phyloP scores from a whole-genome alignment of 1,140 invertebrate species.

The Rhyacophila brunnea region DNA sequence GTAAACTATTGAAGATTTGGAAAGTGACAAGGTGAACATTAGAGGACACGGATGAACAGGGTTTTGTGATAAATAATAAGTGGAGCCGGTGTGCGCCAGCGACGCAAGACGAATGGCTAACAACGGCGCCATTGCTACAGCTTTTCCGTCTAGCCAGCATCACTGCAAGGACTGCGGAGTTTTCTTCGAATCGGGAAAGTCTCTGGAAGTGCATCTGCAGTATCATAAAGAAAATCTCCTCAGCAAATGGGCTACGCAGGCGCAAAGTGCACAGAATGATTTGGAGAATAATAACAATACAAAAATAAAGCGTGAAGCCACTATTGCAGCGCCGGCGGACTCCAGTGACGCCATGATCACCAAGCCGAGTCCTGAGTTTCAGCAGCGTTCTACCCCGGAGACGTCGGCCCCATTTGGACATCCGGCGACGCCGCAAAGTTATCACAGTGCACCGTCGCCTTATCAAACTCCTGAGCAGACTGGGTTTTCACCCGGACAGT shows the following conservation, averaged over 20 bases:
- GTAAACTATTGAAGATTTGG: background rate
- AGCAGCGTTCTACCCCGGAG: slow-evolving; percentile 57
- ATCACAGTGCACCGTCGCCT: slow-evolving; percentile 58
- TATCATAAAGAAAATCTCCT: slow-evolving; percentile 77
- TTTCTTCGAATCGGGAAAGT: slow-evolving; percentile 70
- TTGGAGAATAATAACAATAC: slow-evolving; percentile 67
- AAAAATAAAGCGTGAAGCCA: slow-evolving; percentile 53
- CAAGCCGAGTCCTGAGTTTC: slow-evolving; percentile 57
- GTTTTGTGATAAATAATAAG: background rate
- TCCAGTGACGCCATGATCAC: slow-evolving; percentile 61
- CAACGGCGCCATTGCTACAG: slow-evolving; percentile 53
- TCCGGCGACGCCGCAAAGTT: slow-evolving; percentile 60
- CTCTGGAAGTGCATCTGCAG: slow-evolving; percentile 73
- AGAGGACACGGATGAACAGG: background rate
- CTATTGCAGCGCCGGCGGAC: slow-evolving; percentile 59
- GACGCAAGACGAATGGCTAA: slow-evolving; percentile 46
- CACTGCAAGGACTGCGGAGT: slow-evolving; percentile 73
- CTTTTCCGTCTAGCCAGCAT: slow-evolving; percentile 52
- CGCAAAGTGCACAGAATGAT: slow-evolving; percentile 54
- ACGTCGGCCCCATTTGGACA: slow-evolving; percentile 55
- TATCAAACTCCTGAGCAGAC: slow-evolving; percentile 60
- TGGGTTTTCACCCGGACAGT: slow-evolving; percentile 56
- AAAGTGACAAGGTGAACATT: background rate
- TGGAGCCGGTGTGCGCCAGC: slow-evolving; percentile 14
- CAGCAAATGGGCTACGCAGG: slow-evolving; percentile 71